Percentiles rank a stretch among this genome's conserved stretches.
These are phyloP conservation scores for Pedionomus torquatus DNA, from an alignment of 2,113 vertebrate species.

Conservation along the genomic window DNA sequence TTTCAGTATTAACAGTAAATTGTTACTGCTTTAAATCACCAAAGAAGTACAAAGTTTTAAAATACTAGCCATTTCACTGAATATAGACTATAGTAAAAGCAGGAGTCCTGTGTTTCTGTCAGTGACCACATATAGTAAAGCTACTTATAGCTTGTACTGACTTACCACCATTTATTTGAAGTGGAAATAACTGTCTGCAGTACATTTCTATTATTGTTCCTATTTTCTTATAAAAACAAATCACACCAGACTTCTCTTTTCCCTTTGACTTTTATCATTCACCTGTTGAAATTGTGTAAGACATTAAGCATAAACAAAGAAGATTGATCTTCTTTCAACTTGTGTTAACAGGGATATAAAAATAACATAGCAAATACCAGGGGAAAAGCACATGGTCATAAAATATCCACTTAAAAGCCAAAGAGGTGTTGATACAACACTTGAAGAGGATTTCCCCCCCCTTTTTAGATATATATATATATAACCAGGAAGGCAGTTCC, in stretches of 20 bases:
- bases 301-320: conserved; percentile 57
- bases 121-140: not conserved
- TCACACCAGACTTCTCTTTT: not conserved
- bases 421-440: conserved; percentile 56
- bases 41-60: not conserved
- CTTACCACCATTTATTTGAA: not conserved
- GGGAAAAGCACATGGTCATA: conserved; percentile 34
- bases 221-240: conserved; percentile 54
- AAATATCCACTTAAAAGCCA: conserved; percentile 71
- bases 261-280: conserved; percentile 48
- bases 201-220: not conserved
- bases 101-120: not conserved
- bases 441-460: not conserved
- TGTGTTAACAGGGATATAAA: conserved; percentile 71
- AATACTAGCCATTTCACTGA: not conserved
- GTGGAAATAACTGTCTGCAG: not conserved
- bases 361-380: conserved; percentile 59
- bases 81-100: not conserved
- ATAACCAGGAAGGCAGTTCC: not conserved
- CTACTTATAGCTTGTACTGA: not conserved
- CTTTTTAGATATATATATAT: not conserved
- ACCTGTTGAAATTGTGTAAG: conserved; percentile 50
- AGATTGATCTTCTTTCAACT: conserved; percentile 67
- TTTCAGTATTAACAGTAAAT: not conserved
- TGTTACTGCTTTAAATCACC: not conserved